phyloP scores from a whole-genome alignment of 2,113 vertebrate genomes.

The Petrocephalus microphthalmus region DNA sequence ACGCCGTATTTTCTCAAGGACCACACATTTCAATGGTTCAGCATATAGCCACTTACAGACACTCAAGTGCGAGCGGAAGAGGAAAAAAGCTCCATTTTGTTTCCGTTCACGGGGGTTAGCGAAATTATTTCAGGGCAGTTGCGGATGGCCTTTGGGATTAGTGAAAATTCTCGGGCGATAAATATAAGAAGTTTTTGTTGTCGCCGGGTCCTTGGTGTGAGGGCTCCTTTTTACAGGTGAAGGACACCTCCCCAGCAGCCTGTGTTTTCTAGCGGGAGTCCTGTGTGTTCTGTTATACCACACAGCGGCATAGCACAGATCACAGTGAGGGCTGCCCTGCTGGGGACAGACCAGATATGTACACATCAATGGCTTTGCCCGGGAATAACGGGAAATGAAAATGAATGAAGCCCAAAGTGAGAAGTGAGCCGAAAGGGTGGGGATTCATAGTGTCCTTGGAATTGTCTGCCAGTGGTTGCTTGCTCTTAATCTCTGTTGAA shows the following conservation, averaged over 20 bases:
- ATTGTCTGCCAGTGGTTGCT: neutral
- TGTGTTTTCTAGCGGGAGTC: neutral
- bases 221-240: neutral
- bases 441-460: neutral
- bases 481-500: neutral
- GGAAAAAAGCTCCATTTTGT: neutral
- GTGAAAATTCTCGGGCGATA: neutral
- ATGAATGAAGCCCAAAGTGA: neutral
- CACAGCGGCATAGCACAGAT: neutral
- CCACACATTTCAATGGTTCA: neutral
- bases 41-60: neutral
- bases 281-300: neutral
- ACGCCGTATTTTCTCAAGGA: neutral
- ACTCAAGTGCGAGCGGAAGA: neutral
- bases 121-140: neutral
- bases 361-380: neutral
- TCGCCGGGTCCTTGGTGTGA: neutral
- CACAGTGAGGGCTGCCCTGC: neutral
- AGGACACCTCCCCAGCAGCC: neutral
- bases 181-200: neutral
- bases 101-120: neutral
- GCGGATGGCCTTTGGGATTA: neutral
- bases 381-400: neutral
- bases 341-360: neutral
- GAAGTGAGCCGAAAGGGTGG: neutral